Evolutionary conservation across 2,888 invertebrate species (phyloP).

Genomic region (Drosophila neotestacea): DNA sequence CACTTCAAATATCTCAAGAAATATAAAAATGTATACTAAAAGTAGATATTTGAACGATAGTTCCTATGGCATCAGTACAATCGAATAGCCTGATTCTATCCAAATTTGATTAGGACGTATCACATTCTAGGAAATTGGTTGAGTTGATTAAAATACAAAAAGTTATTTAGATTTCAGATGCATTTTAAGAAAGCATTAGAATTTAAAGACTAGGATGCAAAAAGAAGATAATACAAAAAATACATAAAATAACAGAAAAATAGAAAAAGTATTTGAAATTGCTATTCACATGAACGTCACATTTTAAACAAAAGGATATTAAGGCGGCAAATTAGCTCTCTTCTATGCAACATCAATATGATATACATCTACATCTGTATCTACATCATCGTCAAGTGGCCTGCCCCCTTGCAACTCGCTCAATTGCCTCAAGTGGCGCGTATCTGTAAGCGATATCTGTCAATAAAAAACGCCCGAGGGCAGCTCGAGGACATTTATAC

Average conservation of each 20-base stretch:
- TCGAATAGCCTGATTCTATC: too few species aligned
- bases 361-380: slow-evolving; percentile 32
- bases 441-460: slow-evolving; percentile 73
- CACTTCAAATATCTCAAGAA: too few species aligned
- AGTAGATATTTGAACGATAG: too few species aligned
- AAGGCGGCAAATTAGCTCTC: slow-evolving; percentile 10
- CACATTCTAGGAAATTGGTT: too few species aligned
- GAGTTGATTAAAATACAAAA: too few species aligned
- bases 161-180: too few species aligned
- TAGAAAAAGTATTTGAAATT: not conserved
- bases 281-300: not conserved
- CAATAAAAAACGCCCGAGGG: slow-evolving; percentile 55
- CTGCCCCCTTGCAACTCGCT: slow-evolving; percentile 24
- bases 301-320: not conserved
- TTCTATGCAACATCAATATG: slow-evolving; percentile 42
- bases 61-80: too few species aligned
- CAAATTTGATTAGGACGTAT: too few species aligned
- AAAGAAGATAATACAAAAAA: not conserved
- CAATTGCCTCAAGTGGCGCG: slow-evolving; percentile 63
- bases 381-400: slow-evolving; percentile 51
- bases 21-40: too few species aligned
- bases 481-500: slow-evolving; percentile 36
- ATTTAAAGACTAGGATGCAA: too few species aligned
- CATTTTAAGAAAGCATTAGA: too few species aligned
- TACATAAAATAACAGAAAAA: not conserved